Conservation (phyloP, 2,113 vertebrate species). For the Aplodontia rufa region DNA sequence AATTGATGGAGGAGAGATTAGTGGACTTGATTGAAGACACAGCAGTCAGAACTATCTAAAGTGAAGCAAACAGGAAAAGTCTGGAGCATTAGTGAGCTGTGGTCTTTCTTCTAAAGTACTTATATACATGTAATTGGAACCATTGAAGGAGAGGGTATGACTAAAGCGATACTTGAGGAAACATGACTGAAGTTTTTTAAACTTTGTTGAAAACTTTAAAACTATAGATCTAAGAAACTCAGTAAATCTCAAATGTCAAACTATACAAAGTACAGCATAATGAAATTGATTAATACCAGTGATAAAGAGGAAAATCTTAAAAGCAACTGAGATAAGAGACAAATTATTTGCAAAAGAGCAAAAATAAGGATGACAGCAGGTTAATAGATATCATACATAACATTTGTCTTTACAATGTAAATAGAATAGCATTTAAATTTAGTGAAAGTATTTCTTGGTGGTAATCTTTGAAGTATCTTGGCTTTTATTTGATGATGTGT, state of each 20-base stretch:
- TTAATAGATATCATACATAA: no score
- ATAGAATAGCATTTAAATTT: constrained; percentile 19
- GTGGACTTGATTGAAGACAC: constrained; percentile 5
- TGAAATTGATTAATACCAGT: constrained; percentile 21
- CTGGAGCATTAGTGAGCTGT: neutral
- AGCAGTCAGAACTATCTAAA: neutral
- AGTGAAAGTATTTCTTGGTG: constrained; percentile 7
- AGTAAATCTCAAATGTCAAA: neutral
- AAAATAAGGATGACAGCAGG: neutral
- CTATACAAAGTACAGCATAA: neutral
- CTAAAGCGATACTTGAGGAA: neutral
- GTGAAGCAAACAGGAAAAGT: neutral
- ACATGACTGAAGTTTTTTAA: neutral
- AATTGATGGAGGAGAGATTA: neutral
- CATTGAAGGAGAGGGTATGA: neutral
- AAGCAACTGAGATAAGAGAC: neutral
- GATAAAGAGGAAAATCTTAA: constrained; percentile 6
- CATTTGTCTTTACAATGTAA: constrained; percentile 25
- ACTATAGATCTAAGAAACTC: neutral
- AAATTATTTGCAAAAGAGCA: neutral
- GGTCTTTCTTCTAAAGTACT: neutral
- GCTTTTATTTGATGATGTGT: constrained; percentile 11
- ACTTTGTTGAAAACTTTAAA: neutral
- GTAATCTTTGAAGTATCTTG: constrained; percentile 14
- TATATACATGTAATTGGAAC: neutral